Evolutionary conservation across 2,113 vertebrate species (phyloP), one percentile per base, ranked within the genome.

Genomic region (Andinoacara biseriatus): DNA sequence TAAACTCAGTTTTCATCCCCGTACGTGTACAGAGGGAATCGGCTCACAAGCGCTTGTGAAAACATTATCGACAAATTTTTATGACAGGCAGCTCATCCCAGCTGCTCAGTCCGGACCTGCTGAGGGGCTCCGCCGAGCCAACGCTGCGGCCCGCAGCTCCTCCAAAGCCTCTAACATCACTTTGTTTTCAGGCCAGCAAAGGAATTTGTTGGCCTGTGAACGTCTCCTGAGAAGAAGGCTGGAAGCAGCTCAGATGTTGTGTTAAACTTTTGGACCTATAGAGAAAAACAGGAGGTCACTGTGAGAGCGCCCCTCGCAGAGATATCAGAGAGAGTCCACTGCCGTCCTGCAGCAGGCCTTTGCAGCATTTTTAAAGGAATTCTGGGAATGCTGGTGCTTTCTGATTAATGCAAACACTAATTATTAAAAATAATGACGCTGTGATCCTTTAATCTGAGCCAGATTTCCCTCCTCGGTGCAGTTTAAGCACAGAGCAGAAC

Each of bases 131-230:
- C 2, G 78, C 57, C 13, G 58, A 84, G 43, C 15, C n/a, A n/a
- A n/a, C 10, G 17, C 74, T 10, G 10, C 0, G 26, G 26, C 63
- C 65, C 46, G 24, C 0, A 6, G 10, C 0, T 46, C 24, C 0
- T 31, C 24, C 0, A 14, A 72, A 72, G 26, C 46, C 65, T 52
- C 75, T 46, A 74, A 79, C 26, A 8, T 29, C 58, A 11, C 38
- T 26, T 60, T 43, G 43, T 67, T 74, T 81, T 59, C 13, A 29
- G 58, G 81, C 46, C 46, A 75, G n/a, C 60, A 78, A 76, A 89
- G 56, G 49, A 24, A 31, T 56, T 5, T 78, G 0, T 17, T 74
- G 60, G 60, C 59, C 17, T 1, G 8, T 1, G 56, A 81, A 52
- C 31, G 43, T 52, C 17, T 52, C 1, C 2, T 24, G 29, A 69